phyloP scores from a whole-genome alignment of 1,140 invertebrate species.

The Homarus americanus region DNA sequence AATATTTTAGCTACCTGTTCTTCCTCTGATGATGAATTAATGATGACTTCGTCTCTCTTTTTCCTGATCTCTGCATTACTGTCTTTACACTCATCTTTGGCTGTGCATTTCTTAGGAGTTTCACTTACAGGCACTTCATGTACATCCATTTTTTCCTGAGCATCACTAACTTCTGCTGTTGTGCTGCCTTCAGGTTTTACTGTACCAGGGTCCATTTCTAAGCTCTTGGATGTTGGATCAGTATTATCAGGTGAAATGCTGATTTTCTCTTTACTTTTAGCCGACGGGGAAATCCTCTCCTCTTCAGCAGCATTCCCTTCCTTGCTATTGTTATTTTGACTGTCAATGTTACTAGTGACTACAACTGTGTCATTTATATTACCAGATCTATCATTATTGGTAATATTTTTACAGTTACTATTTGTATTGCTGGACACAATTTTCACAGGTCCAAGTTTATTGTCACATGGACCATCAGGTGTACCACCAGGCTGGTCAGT shows the following conservation, averaged over 20 bases:
- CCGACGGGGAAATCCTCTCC: neutral
- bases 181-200: neutral
- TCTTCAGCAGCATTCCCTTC: neutral
- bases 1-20: constrained; percentile 38
- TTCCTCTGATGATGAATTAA: constrained; percentile 33
- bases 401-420: neutral
- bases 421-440: neutral
- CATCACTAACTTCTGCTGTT: neutral
- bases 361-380: neutral
- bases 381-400: neutral
- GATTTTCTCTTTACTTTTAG: neutral
- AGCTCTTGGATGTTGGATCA: neutral
- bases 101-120: too few relatives aligned
- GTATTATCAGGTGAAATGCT: neutral
- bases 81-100: constrained; percentile 9
- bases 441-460: neutral
- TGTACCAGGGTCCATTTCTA: neutral
- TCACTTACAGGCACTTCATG: neutral
- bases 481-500: neutral
- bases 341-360: neutral
- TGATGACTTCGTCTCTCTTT: constrained; percentile 35
- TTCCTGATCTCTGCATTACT: constrained; percentile 6
- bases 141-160: neutral
- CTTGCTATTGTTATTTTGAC: neutral
- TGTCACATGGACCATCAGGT: neutral